phyloP scores from a whole-genome alignment of 2,113 vertebrate genomes.

The Phalacrocorax aristotelis region DNA sequence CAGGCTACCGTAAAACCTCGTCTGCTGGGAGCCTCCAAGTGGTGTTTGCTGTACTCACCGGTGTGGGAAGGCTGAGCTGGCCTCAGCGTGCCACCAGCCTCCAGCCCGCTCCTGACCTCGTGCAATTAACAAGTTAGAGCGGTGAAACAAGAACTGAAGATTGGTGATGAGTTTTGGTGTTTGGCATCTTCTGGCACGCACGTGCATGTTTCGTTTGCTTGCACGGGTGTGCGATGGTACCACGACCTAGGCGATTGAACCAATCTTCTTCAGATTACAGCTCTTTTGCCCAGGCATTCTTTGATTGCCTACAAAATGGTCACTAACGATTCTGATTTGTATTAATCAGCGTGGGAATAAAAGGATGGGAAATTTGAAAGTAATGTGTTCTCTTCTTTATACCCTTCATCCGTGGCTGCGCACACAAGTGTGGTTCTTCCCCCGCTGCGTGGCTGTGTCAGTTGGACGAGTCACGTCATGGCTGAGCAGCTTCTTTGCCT shows the following conservation, averaged over 20 bases:
- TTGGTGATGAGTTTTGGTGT: neutral
- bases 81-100: neutral
- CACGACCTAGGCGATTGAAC: neutral
- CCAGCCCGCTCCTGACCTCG: neutral
- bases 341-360: neutral
- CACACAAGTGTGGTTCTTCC: neutral
- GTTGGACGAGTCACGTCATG: neutral
- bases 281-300: neutral
- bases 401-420: neutral
- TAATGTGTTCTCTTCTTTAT: neutral
- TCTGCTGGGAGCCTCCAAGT: neutral
- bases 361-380: neutral
- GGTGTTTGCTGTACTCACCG: fast-evolving
- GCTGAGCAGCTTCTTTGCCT: neutral
- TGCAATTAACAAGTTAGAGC: neutral
- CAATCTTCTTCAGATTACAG: neutral
- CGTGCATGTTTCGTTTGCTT: neutral
- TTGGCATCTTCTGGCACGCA: neutral
- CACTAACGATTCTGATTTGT: neutral
- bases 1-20: neutral
- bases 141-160: neutral
- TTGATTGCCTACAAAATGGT: neutral
- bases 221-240: neutral
- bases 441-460: fast-evolving
- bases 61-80: neutral